phyloP scores from a whole-genome alignment of 2,797 vertebrate genomes.

The Limosa lapponica region DNA sequence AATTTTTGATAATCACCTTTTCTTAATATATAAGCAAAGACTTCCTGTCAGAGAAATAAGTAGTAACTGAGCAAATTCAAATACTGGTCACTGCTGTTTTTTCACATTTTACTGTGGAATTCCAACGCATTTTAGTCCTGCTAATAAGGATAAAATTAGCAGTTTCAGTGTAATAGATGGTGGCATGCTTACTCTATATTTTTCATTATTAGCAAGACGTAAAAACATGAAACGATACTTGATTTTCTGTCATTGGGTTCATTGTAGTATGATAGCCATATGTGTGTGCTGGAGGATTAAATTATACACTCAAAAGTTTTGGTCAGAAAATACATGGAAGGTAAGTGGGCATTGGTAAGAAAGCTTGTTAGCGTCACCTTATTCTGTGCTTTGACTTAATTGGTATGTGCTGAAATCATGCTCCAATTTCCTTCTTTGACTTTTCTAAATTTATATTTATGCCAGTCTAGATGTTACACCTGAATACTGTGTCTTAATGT shows the following conservation, averaged over 20 bases:
- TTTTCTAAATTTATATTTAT: background rate
- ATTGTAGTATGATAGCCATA: background rate
- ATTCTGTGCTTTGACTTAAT: background rate
- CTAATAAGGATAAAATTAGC: background rate
- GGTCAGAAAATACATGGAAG: background rate
- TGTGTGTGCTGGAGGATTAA: background rate
- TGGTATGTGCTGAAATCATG: background rate
- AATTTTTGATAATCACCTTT: background rate
- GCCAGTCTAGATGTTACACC: background rate
- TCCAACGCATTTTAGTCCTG: background rate
- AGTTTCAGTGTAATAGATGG: background rate
- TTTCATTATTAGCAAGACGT: background rate
- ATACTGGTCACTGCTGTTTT: background rate
- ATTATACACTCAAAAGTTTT: background rate
- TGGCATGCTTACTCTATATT: background rate
- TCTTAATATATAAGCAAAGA: background rate
- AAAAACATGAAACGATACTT: background rate
- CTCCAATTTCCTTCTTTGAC: background rate
- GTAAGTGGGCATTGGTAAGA: background rate
- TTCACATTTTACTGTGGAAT: background rate
- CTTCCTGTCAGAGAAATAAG: background rate
- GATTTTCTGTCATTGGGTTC: background rate
- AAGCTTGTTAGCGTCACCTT: background rate
- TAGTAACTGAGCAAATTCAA: background rate
- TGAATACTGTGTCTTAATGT: background rate